A percentile compares a stretch with the other conserved stretches of the same genome.
phyloP scores from a whole-genome alignment of 2,888 invertebrate species.

The Molorchus minor region DNA sequence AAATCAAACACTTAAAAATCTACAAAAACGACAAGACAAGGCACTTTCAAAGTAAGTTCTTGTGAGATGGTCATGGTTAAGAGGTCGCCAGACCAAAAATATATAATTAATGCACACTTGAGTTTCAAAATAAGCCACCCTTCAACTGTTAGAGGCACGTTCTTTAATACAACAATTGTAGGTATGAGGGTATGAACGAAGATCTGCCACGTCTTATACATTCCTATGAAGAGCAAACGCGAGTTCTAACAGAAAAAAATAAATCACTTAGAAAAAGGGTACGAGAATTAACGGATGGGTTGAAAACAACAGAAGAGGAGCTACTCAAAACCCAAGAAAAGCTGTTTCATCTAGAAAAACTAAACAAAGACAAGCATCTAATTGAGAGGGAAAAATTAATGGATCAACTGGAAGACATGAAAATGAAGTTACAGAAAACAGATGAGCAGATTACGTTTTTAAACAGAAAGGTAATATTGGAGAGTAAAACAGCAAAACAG shows the following conservation, averaged over 20 bases:
- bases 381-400: conserved; percentile 78
- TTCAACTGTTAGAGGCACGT: background rate
- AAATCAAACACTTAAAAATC: conserved; percentile 76
- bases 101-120: no score
- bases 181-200: conserved; percentile 80
- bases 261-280: conserved; percentile 72
- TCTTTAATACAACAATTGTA: conserved; percentile 45
- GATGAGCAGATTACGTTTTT: conserved; percentile 73
- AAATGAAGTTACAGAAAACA: conserved; percentile 66
- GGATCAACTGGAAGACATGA: conserved; percentile 68
- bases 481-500: conserved; percentile 78
- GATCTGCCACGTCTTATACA: conserved; percentile 79
- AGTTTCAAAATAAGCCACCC: no score
- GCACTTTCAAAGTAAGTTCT: conserved; percentile 75
- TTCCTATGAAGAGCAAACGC: conserved; percentile 80
- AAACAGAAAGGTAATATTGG: conserved; percentile 75
- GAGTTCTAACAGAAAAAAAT: conserved; percentile 74
- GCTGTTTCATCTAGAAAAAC: conserved; percentile 73
- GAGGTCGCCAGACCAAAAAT: no score
- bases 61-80: no score
- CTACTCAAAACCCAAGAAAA: conserved; percentile 73
- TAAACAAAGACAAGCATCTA: conserved; percentile 69
- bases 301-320: conserved; percentile 77
- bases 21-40: conserved; percentile 82
- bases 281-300: conserved; percentile 70